A percentile compares a stretch with the other conserved stretches of the same genome.
Conservation (phyloP, 37 sponge, comb jelly and placozoan genomes). For the Spongia lamella region DNA sequence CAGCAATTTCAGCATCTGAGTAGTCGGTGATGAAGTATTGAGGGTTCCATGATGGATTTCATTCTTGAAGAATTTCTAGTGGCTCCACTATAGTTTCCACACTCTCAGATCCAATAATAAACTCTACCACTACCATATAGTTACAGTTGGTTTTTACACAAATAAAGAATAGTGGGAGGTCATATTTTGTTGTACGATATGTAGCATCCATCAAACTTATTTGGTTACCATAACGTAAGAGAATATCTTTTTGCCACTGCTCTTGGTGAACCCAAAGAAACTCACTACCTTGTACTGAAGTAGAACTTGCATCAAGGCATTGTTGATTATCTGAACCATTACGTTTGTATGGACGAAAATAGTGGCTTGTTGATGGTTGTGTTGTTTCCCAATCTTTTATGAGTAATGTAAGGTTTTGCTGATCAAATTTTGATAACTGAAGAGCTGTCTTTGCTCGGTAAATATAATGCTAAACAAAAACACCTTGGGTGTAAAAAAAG, state of each 20-base stretch:
- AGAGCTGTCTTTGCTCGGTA: conserved; percentile 17
- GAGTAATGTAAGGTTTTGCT: conserved; percentile 13
- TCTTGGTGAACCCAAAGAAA: conserved; percentile 43
- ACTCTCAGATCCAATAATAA: conserved; percentile 31
- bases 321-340: too few relatives aligned
- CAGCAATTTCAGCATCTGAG: conserved; percentile 3
- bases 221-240: conserved; percentile 32
- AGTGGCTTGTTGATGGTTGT: not conserved
- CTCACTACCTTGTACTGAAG: too few relatives aligned
- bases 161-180: conserved; percentile 42
- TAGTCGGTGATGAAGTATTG: not conserved
- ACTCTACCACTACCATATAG: conserved; percentile 39
- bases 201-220: conserved; percentile 44
- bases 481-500: too few relatives aligned
- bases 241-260: conserved; percentile 47
- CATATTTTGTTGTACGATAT: conserved; percentile 38
- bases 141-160: conserved; percentile 40
- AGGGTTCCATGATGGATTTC: not conserved
- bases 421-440: conserved; percentile 33
- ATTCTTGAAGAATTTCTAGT: not conserved
- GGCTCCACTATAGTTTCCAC: conserved; percentile 17
- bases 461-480: too few relatives aligned
- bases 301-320: too few relatives aligned
- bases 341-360: conserved; percentile 37
- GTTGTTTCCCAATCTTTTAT: conserved; percentile 26